phyloP scores from a whole-genome alignment of 2,113 vertebrate species.

The Probosciger aterrimus region DNA sequence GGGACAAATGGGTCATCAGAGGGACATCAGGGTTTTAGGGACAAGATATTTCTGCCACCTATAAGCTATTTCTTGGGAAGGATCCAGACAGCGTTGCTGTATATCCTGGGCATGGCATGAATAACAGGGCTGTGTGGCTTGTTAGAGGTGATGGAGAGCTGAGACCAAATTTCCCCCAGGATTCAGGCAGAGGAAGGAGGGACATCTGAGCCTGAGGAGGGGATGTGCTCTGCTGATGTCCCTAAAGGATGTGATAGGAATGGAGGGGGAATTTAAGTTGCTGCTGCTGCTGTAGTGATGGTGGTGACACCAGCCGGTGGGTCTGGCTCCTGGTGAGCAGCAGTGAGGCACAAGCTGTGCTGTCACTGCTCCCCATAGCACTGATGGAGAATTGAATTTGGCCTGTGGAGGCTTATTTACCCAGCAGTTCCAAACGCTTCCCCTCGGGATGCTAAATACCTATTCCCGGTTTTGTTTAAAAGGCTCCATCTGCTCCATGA shows the following conservation, averaged over 20 bases:
- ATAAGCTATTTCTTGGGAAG: not conserved
- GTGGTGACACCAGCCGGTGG: not conserved
- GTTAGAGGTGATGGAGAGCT: not conserved
- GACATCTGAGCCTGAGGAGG: not conserved
- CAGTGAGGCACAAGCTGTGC: not conserved
- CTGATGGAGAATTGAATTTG: not conserved
- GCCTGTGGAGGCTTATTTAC: not conserved
- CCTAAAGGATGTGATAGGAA: not conserved
- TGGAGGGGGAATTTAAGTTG: not conserved
- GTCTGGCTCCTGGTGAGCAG: not conserved
- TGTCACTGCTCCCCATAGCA: not conserved
- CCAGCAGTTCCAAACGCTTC: not conserved
- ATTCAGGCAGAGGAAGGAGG: not conserved
- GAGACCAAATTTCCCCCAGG: not conserved
- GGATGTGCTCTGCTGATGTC: not conserved
- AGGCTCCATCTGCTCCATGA: not conserved
- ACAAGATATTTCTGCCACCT: not conserved
- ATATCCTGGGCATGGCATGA: rapidly evolving
- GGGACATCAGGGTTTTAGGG: not conserved
- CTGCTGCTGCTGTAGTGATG: not conserved
- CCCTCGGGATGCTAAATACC: not conserved
- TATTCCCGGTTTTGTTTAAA: not conserved
- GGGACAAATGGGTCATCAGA: not conserved
- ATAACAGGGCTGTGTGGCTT: not conserved
- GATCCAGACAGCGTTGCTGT: not conserved